Conservation (phyloP, 2,797 vertebrate species). For the Oophaga sylvatica region DNA sequence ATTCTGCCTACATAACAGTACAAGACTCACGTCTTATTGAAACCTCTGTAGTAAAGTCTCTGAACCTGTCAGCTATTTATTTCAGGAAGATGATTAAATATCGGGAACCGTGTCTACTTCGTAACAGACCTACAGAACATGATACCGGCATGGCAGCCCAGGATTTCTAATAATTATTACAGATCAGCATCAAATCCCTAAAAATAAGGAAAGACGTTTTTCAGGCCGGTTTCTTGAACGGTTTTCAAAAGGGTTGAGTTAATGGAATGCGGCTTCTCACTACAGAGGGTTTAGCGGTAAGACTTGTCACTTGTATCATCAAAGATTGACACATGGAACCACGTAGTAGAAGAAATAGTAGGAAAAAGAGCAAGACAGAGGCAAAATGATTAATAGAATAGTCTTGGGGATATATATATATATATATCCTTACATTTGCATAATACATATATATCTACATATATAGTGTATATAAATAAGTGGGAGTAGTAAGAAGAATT, state of each 20-base stretch:
- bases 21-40: not conserved
- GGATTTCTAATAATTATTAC: constrained; percentile 27
- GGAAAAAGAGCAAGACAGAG: not conserved
- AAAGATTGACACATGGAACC: not conserved
- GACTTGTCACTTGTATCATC: not conserved
- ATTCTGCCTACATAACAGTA: not conserved
- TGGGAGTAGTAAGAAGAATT: no score
- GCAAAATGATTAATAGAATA: not conserved
- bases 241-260: not conserved
- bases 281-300: not conserved
- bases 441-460: no score
- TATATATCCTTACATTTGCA: no score
- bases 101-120: not conserved
- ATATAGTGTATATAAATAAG: no score
- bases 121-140: constrained; percentile 4
- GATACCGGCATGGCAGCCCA: not conserved
- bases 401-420: not conserved
- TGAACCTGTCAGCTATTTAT: constrained; percentile 17
- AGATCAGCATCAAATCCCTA: not conserved
- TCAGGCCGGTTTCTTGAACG: not conserved
- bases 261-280: not conserved
- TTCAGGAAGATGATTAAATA: constrained; percentile 24
- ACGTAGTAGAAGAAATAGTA: not conserved
- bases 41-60: not conserved
- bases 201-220: not conserved